These are phyloP conservation scores for Maccullochella peelii DNA, from an alignment of 2,113 vertebrate genomes.

Conservation along the genomic window DNA sequence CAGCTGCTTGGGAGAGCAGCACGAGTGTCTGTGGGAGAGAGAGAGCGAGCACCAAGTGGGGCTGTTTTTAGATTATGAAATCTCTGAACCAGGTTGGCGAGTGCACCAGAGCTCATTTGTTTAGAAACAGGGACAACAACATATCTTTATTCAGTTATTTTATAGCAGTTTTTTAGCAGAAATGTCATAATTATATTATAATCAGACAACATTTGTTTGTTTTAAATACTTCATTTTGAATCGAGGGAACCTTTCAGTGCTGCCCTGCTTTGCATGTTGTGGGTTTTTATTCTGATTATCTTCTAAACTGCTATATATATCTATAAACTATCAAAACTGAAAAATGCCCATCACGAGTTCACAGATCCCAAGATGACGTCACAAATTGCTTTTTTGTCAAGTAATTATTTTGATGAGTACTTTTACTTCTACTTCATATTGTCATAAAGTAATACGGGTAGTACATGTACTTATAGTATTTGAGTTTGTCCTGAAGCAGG, in stretches of 20 bases:
- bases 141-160: not conserved
- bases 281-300: no score
- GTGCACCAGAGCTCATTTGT: not conserved
- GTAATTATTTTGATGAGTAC: not conserved
- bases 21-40: slow-evolving; percentile 3
- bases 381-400: no score
- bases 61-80: not conserved
- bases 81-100: not conserved
- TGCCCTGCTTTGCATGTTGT: not conserved
- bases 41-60: not conserved
- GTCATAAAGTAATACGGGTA: no score
- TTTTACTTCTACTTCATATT: not conserved
- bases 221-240: not conserved
- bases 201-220: not conserved
- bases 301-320: no score
- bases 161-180: not conserved
- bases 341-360: no score
- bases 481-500: not conserved
- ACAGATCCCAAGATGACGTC: no score
- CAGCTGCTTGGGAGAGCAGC: slow-evolving; percentile 25
- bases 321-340: no score
- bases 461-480: no score
- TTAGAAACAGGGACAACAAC: not conserved
- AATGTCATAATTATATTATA: not conserved
- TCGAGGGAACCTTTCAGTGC: not conserved